Base-by-base conservation (phyloP, 2,888 invertebrate genomes). In the Lasioglossum marginatum region DNA sequence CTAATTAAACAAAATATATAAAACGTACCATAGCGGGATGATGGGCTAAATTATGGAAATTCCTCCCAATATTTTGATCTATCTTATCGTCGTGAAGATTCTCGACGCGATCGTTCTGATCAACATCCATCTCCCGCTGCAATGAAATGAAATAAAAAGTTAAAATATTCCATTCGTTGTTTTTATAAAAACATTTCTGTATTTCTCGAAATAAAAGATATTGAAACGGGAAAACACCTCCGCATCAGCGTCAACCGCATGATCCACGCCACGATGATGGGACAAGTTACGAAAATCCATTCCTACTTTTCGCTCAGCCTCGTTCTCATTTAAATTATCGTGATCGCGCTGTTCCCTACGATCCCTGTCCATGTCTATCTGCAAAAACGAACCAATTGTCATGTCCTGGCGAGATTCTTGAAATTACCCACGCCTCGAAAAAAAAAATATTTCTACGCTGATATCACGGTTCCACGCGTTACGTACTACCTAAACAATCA, bases 331-430 rank as follows among this genome's bases (percentile, higher is more conserved):
- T 78, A 88, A 82, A 90, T 90, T 92, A 68, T 94, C 93, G 85
- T 92, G 92, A 82, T 93, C 92, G 78, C 90, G 92, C 76, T 92
- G 92, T 79, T 93, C 93, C 85, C 92, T 92, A 73, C 89, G 91
- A 82, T 94, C 93, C 85, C 93, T 94, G 81, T 94, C 94, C 94
- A 94, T 94, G 88, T 92, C 93, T 91, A 80, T 90, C 93, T 94
- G 78, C 2, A 87, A 87, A 79, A 87, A 75, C 23, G 84, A 85
- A 40, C 19, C 37, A 73, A n/a, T 23, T 57, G 71, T 34, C 34
- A 31, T 60, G 34, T 16, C 16, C 27, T 23, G 19, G 2, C 63
- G 2, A 78, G 48, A 63, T 16, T 52, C 70, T 75, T 40, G 31
- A 27, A 57, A 63, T 77, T 45, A 57, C 23, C 60, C 37, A 43